A percentile compares a stretch with the other conserved stretches of the same genome.
These are phyloP conservation scores for Megaustenia siamemsis DNA, from an alignment of 2,888 invertebrate species.

Conservation along the genomic window DNA sequence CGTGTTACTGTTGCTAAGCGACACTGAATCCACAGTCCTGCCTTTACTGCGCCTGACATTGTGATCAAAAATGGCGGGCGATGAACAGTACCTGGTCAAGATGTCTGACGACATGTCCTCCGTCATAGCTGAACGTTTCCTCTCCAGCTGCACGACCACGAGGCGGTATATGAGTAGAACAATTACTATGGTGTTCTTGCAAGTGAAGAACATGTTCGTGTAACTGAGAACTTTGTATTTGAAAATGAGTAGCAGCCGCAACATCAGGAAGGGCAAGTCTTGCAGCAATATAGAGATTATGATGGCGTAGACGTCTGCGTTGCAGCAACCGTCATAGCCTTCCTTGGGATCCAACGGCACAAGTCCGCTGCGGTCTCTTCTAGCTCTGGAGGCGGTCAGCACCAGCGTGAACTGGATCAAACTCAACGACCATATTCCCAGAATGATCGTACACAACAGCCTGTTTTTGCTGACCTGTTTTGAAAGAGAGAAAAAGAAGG, in stretches of 20 bases:
- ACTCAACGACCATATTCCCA: constrained; percentile 95
- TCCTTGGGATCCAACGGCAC: constrained; percentile 42
- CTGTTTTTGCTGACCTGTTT: constrained; percentile 83
- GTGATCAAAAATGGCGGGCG: constrained; percentile 33
- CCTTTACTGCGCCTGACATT: constrained; percentile 21
- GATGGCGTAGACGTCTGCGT: constrained; percentile 71
- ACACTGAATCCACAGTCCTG: constrained; percentile 14
- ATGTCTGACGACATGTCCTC: constrained; percentile 23
- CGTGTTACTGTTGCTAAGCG: constrained; percentile 35
- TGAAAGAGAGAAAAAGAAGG: background rate
- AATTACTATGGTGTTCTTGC: constrained; percentile 93
- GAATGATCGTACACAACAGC: constrained; percentile 89
- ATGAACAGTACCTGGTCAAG: constrained; percentile 34
- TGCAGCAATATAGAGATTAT: constrained; percentile 76
- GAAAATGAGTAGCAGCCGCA: constrained; percentile 88
- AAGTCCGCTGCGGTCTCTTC: constrained; percentile 76
- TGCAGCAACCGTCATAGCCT: constrained; percentile 66
- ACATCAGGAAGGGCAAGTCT: constrained; percentile 78
- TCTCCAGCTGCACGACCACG: constrained; percentile 76
- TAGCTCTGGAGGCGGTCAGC: constrained; percentile 87
- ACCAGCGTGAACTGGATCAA: constrained; percentile 96
- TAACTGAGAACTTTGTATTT: constrained; percentile 94
- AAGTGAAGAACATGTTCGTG: constrained; percentile 97
- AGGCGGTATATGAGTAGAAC: constrained; percentile 91
- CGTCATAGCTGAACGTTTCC: constrained; percentile 21